Conservation (phyloP, 2,797 vertebrate genomes). For the Scarus forsteni region DNA sequence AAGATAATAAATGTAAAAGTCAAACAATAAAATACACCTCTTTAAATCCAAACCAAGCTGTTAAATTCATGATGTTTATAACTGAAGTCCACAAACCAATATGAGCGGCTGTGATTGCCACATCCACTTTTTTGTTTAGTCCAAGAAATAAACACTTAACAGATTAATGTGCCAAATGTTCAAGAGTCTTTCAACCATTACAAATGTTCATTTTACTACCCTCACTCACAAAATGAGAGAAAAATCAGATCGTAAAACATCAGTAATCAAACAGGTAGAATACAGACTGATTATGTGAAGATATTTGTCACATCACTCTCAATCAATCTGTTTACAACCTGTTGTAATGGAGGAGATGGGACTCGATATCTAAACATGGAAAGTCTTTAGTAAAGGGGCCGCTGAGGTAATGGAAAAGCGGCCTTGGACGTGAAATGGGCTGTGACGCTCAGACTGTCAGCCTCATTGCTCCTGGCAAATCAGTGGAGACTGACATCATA, state of each 20-base stretch:
- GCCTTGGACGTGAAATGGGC: constrained; percentile 37
- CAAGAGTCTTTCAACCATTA: too few species aligned
- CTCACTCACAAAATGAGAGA: too few species aligned
- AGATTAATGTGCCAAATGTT: too few species aligned
- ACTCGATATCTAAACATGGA: constrained; percentile 25
- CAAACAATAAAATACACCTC: too few species aligned
- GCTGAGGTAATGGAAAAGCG: constrained; percentile 51
- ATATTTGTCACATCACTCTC: neutral
- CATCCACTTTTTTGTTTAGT: too few species aligned
- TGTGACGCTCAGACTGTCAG: constrained; percentile 23
- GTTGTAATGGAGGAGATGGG: constrained; percentile 20
- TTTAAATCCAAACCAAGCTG: too few species aligned
- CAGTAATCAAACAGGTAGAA: neutral
- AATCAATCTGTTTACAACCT: constrained; percentile 1
- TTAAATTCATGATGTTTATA: too few species aligned
- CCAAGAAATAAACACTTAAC: too few species aligned
- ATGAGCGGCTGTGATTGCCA: too few species aligned
- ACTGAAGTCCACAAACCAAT: too few species aligned
- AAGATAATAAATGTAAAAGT: too few species aligned
- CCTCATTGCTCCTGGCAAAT: constrained; percentile 42
- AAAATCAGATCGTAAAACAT: neutral
- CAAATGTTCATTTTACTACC: too few species aligned
- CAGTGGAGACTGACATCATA: constrained; percentile 39
- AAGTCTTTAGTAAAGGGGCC: constrained; percentile 6
- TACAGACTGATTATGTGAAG: neutral